Percentiles rank a stretch among this genome's conserved stretches.
These are phyloP conservation scores for Spilosoma lubricipeda DNA, from an alignment of 2,888 invertebrate genomes.

Conservation along the genomic window DNA sequence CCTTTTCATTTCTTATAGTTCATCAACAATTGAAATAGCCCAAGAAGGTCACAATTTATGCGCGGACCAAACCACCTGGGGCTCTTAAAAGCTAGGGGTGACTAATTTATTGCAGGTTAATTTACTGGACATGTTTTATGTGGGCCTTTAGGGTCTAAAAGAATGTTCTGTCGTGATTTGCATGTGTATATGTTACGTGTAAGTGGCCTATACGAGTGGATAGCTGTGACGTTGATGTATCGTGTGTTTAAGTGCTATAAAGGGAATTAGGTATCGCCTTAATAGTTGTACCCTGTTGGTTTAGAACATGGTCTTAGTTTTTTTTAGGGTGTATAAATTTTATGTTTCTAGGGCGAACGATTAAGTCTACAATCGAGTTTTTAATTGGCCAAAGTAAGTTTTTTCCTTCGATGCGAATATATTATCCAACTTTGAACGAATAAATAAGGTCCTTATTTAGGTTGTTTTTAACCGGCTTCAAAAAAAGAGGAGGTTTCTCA, in stretches of 20 bases:
- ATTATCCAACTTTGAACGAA: not conserved
- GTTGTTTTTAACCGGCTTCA: too few species aligned
- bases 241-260: slow-evolving; percentile 20
- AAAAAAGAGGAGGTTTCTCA: too few species aligned
- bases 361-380: not conserved
- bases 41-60: slow-evolving; percentile 68
- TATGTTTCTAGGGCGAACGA: not conserved
- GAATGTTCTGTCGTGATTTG: slow-evolving; percentile 79
- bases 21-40: slow-evolving; percentile 71
- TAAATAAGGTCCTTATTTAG: too few species aligned
- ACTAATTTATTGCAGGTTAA: slow-evolving; percentile 77
- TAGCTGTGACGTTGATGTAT: slow-evolving; percentile 43
- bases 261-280: slow-evolving; percentile 38
- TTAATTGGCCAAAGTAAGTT: not conserved
- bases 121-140: slow-evolving; percentile 71
- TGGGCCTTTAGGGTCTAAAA: slow-evolving; percentile 62
- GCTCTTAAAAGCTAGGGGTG: slow-evolving; percentile 59
- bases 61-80: slow-evolving; percentile 65
- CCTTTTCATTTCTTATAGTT: slow-evolving; percentile 50
- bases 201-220: slow-evolving; percentile 60
- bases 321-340: not conserved
- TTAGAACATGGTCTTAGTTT: slow-evolving; percentile 26
- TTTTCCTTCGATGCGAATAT: not conserved
- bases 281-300: slow-evolving; percentile 29
- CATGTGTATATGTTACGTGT: slow-evolving; percentile 67